Base-by-base conservation (phyloP, 2,888 invertebrate species). In the Dynastes maya region DNA sequence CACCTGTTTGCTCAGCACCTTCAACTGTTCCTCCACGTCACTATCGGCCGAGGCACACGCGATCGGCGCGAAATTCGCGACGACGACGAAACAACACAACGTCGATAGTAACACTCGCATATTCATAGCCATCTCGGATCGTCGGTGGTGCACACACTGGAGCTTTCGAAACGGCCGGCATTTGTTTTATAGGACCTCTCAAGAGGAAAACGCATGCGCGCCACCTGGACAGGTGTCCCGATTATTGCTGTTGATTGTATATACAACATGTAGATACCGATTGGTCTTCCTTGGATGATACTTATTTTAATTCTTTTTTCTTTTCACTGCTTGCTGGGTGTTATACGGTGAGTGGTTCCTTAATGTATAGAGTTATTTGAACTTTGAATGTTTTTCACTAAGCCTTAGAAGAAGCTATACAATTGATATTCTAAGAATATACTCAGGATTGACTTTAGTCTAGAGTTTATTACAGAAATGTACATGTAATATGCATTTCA, bases 1-100 rank as follows among this genome's bases (percentile, higher is more conserved):
- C 86, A 91, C 90, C 87, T 91, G 91, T 84, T 90, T 91, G 82
- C 89, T 89, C 58, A 91, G 85, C 80, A 90, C 86, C 83, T 88
- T 88, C 82, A 91, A 87, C 81, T 90, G 89, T 80, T 87, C 88
- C 49, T 87, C 86, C 58, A 89, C 84, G 78, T 89, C 87, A 80
- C 86, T 71, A 58, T 63, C 40, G 67, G 51, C 51, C 45, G 76
- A 65, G 70, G 67, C 79, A 78, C 80, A 79, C 81, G 81, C 80
- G 82, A 77, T 79, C 80, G 78, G 58, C 55, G 72, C 77, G 71
- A 80, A 76, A 70, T 79, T 53, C 80, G 79, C 80, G 78, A 72
- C 76, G 45, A 45, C 45, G 76, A 37, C 76, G 76, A 64, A 64
- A 63, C 76, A 70, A 63, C 76, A 74, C 61, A 63, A 68, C 51